Percentiles rank a stretch among this genome's conserved stretches.
Evolutionary conservation across 2,888 invertebrate species (phyloP).

Genomic region (Phyto melanocephala): DNA sequence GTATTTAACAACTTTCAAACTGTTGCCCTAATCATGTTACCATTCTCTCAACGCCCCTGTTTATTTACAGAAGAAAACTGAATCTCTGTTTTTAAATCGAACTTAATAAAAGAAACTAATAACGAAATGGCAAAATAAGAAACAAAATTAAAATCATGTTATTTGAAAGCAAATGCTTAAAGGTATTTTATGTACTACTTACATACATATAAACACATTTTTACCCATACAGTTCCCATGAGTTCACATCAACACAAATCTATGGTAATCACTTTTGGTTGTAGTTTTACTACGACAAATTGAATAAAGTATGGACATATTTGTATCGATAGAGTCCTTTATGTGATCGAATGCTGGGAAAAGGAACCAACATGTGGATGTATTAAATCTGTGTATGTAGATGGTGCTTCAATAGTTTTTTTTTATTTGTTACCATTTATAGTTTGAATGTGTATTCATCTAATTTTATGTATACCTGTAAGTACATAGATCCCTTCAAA

Average conservation of each 20-base stretch:
- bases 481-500: background rate
- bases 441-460: background rate
- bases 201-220: no score
- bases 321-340: background rate
- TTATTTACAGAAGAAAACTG: constrained; percentile 1
- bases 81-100: constrained; percentile 30
- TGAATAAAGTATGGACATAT: background rate
- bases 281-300: background rate
- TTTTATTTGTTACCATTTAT: constrained; percentile 30
- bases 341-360: background rate
- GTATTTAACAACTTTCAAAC: no score
- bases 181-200: constrained; percentile 13
- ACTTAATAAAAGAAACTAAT: constrained; percentile 16
- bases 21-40: no score
- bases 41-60: background rate
- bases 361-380: background rate
- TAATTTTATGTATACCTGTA: background rate
- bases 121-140: background rate
- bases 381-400: background rate
- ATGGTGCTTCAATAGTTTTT: constrained; percentile 24
- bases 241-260: background rate
- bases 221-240: background rate
- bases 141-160: constrained; percentile 60
- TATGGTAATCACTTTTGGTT: constrained; percentile 32
- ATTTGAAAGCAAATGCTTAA: constrained; percentile 49